Percentiles rank a stretch among this genome's conserved stretches.
Evolutionary conservation across 2,888 invertebrate species (phyloP).

Genomic region (Phragmatobia fuliginosa): DNA sequence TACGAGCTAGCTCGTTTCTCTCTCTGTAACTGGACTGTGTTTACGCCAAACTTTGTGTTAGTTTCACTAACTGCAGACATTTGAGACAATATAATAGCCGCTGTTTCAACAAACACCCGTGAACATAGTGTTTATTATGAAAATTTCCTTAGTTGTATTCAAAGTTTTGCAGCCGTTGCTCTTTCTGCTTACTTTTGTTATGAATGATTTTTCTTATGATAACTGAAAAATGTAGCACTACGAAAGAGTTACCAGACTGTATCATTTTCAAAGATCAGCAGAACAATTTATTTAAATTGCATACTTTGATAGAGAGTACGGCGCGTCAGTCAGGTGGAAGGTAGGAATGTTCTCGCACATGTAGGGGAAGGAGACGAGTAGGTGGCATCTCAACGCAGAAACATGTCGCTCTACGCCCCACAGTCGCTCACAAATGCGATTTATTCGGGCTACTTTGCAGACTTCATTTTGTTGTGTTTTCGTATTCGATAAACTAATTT

Average conservation of each 20-base stretch:
- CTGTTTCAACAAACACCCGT: conserved; percentile 30
- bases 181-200: conserved; percentile 31
- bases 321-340: conserved; percentile 71
- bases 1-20: conserved; percentile 52
- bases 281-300: conserved; percentile 72
- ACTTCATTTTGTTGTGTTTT: conserved; percentile 64
- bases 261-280: conserved; percentile 41
- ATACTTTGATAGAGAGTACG: conserved; percentile 73
- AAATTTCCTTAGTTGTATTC: conserved; percentile 35
- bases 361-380: conserved; percentile 36
- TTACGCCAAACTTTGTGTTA: conserved; percentile 44
- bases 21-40: conserved; percentile 46
- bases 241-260: conserved; percentile 28
- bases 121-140: conserved; percentile 42
- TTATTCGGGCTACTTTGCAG: conserved; percentile 70
- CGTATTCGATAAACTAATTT: conserved; percentile 58
- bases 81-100: conserved; percentile 39
- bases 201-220: conserved; percentile 6
- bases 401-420: conserved; percentile 39
- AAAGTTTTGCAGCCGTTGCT: conserved; percentile 35
- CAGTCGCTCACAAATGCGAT: conserved; percentile 69
- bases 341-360: conserved; percentile 68
- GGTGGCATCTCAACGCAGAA: conserved; percentile 52
- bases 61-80: conserved; percentile 47
- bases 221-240: conserved; percentile 30